Evolutionary conservation across 2,797 vertebrate species (phyloP), one percentile per base, ranked within the genome.

Genomic region (Danio albolineatus): DNA sequence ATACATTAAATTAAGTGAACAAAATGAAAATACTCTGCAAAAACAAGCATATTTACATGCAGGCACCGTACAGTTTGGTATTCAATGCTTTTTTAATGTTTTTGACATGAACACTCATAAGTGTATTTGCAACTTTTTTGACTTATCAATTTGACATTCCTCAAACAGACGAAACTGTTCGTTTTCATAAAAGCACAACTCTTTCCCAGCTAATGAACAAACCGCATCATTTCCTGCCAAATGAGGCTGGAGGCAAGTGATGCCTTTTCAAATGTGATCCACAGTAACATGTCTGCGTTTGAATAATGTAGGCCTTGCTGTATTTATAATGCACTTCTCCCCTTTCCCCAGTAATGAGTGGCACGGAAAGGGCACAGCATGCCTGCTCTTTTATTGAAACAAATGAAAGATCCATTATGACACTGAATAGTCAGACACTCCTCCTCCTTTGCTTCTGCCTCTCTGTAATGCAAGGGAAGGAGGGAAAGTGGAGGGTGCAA

Each of bases 361-460:
- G 87, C 80, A 82, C 65, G 82, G 59, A 86, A 87, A 78, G 85
- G 85, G 65, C 83, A 84, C 81, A 62, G 82, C 60, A 72, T 73
- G 69, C 83, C 76, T 71, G 64, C 81, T 87, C 85, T 88, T 86
- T 87, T 89, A 89, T 92, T 90, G 88, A 89, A 91, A 90, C 82
- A 90, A 91, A 93, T 89, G 83, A 87, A 89, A 89, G 87, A 86
- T 90, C 90, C 82, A 91, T 92, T 90, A 85, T 74, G 84, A 82
- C 66, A 76, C 16, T 74, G 85, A 83, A 82, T 53, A 51, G 57
- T 75, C 72, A n/a, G 53, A 78, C 65, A 71, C 60, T 69, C 65
- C 36, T 60, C 54, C 60, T 10, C 59, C 60, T 41, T 7, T 62
- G 12, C 71, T 75, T 51, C 44, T 28, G 73, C 73, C 10, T 57